phyloP scores from a whole-genome alignment of 2,888 invertebrate genomes.

The Harmothoe impar region DNA sequence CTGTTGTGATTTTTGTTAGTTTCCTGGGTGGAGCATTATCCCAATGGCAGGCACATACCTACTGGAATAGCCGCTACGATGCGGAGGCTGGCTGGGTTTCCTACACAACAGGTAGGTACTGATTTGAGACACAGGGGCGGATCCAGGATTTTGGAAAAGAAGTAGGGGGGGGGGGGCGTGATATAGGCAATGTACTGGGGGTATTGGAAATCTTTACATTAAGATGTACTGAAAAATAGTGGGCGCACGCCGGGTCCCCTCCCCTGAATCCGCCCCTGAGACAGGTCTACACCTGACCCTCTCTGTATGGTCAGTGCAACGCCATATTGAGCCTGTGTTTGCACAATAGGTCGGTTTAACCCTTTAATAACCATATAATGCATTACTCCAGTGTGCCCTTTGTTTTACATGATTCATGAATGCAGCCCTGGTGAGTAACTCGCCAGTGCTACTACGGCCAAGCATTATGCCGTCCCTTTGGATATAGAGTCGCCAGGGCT shows the following conservation, averaged over 20 bases:
- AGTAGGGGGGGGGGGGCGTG: too few species aligned
- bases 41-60: conserved; percentile 50
- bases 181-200: too few species aligned
- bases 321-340: background rate
- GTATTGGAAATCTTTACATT: too few species aligned
- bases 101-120: background rate
- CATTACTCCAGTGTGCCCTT: background rate
- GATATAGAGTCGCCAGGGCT: background rate
- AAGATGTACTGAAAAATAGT: too few species aligned
- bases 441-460: too few species aligned
- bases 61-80: conserved; percentile 29
- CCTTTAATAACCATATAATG: background rate
- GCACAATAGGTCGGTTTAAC: background rate
- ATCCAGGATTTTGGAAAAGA: too few species aligned
- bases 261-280: background rate
- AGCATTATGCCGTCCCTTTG: too few species aligned
- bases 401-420: background rate
- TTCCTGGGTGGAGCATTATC: background rate
- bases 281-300: too few species aligned
- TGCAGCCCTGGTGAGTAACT: too few species aligned
- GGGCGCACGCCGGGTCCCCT: too few species aligned
- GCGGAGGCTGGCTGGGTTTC: conserved; percentile 23
- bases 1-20: background rate
- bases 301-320: background rate
- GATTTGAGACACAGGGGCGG: background rate